Percentiles rank a stretch among this genome's conserved stretches.
phyloP scores from a whole-genome alignment of 2,888 invertebrate genomes.

The Drosophila siamana region DNA sequence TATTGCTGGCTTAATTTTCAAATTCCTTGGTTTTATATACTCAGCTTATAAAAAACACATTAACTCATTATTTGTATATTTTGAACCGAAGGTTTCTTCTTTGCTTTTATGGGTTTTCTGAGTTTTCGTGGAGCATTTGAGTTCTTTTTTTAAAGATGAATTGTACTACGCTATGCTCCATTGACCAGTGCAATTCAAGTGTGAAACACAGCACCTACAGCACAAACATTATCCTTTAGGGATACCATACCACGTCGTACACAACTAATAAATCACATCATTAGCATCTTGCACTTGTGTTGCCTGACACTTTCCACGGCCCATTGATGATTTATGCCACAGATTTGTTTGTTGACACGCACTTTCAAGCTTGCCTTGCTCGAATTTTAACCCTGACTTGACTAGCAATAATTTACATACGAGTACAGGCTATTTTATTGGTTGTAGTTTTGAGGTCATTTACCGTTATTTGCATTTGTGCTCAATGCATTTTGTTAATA shows the following conservation, averaged over 20 bases:
- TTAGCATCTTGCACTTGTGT: slow-evolving; percentile 59
- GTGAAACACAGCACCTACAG: slow-evolving; percentile 69
- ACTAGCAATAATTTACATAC: slow-evolving; percentile 33
- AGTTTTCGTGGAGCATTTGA: slow-evolving; percentile 7
- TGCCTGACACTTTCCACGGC: slow-evolving; percentile 42
- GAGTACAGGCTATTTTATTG: neutral
- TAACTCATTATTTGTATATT: slow-evolving; percentile 29
- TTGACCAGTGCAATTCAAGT: slow-evolving; percentile 68
- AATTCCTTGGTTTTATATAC: slow-evolving; percentile 41
- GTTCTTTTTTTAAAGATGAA: slow-evolving; percentile 40
- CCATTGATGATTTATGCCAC: slow-evolving; percentile 64
- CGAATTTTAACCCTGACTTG: slow-evolving; percentile 45
- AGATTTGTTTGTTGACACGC: slow-evolving; percentile 72
- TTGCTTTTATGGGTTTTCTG: slow-evolving; percentile 16
- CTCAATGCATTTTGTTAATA: slow-evolving; percentile 70
- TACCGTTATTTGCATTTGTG: slow-evolving; percentile 74
- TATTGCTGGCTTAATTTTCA: slow-evolving; percentile 43
- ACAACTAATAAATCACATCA: slow-evolving; percentile 74
- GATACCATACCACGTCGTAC: slow-evolving; percentile 19
- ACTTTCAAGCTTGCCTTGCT: slow-evolving; percentile 4
- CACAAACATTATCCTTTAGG: slow-evolving; percentile 60
- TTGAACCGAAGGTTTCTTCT: neutral
- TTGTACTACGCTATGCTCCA: slow-evolving; percentile 51
- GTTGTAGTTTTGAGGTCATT: slow-evolving; percentile 56
- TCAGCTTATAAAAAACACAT: slow-evolving; percentile 49